Percentiles rank a stretch among this genome's conserved stretches.
Conservation (phyloP, 2,113 vertebrate species). For the Apteryx mantelli region DNA sequence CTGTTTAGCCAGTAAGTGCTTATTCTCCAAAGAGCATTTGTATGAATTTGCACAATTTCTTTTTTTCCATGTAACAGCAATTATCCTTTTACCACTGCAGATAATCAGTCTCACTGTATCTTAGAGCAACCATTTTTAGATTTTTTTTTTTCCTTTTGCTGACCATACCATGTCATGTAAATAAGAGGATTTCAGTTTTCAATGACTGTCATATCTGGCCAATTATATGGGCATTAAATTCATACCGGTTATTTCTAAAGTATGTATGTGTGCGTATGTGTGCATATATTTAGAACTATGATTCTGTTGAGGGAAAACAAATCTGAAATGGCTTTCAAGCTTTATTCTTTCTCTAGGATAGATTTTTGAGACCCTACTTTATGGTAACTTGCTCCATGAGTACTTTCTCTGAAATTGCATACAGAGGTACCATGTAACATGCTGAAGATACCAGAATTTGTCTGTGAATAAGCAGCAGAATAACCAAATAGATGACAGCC, state of each 20-base stretch:
- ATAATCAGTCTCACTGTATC: background rate
- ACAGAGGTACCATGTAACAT: background rate
- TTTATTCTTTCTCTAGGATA: background rate
- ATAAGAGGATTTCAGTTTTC: conserved; percentile 7
- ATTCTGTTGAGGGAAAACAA: background rate
- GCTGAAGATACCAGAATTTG: background rate
- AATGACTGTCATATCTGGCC: background rate
- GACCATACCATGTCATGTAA: background rate
- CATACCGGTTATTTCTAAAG: background rate
- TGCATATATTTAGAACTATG: background rate
- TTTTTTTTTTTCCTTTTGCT: background rate
- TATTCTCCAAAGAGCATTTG: conserved; percentile 5
- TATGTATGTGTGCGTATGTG: background rate
- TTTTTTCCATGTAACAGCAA: background rate
- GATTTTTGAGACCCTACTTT: background rate
- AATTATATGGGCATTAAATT: background rate
- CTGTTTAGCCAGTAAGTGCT: background rate
- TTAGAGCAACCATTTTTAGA: background rate
- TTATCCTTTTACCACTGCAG: conserved; percentile 15
- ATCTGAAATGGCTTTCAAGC: conserved; percentile 9
- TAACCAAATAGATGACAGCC: conserved; percentile 13
- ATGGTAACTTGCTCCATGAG: background rate
- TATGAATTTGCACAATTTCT: background rate
- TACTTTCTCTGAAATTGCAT: background rate
- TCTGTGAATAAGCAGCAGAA: conserved; percentile 18